Evolutionary conservation across 92 coral and sea anemone species (phyloP).

Genomic region (Hydrozoanthus gracilis): DNA sequence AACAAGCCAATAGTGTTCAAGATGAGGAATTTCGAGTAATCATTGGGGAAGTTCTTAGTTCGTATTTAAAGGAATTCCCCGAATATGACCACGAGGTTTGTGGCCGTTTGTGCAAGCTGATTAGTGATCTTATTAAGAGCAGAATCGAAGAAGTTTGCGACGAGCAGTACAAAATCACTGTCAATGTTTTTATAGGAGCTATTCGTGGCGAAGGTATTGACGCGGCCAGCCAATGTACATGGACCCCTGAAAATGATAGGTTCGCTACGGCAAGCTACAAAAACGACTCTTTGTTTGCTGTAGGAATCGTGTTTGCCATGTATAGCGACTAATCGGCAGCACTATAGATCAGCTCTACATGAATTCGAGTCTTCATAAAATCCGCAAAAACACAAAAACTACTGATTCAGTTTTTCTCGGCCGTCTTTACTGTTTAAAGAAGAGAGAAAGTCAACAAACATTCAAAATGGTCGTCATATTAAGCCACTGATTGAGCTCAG

Average conservation of each 20-base stretch:
- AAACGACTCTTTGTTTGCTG: constrained; percentile 72
- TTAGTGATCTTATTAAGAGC: constrained; percentile 74
- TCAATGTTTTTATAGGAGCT: constrained; percentile 76
- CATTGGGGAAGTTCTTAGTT: constrained; percentile 67
- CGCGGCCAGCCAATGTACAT: constrained; percentile 77
- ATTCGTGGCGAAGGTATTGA: constrained; percentile 71
- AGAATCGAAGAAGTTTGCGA: constrained; percentile 69
- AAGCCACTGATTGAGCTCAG: too few relatives aligned
- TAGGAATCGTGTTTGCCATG: constrained; percentile 79
- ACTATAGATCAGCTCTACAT: too few relatives aligned
- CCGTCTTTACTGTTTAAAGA: too few relatives aligned
- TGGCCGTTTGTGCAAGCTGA: constrained; percentile 63
- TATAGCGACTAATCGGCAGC: neutral
- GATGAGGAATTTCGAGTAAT: constrained; percentile 61
- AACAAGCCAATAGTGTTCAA: constrained; percentile 52
- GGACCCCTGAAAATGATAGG: constrained; percentile 77
- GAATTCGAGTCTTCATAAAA: too few relatives aligned
- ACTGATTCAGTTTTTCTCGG: too few relatives aligned
- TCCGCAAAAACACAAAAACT: too few relatives aligned
- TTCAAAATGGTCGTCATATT: too few relatives aligned
- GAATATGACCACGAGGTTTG: constrained; percentile 67
- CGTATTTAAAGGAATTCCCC: constrained; percentile 70
- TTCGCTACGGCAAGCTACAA: constrained; percentile 78
- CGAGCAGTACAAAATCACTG: constrained; percentile 63
- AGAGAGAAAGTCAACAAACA: too few relatives aligned